Evolutionary conservation across 2,797 vertebrate genomes (phyloP).

Genomic region (Enteromius argenteus): DNA sequence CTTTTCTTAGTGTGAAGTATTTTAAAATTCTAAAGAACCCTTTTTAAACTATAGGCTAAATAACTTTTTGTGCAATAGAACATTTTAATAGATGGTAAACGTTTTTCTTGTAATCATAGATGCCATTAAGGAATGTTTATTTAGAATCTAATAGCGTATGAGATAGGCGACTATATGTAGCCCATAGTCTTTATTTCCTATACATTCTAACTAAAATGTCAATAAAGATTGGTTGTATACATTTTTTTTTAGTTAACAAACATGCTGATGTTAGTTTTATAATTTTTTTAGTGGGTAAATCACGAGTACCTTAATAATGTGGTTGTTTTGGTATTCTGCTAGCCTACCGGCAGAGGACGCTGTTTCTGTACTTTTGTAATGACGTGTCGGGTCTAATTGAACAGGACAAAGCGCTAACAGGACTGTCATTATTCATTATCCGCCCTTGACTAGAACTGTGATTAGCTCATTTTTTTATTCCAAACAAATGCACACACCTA

Average conservation of each 20-base stretch:
- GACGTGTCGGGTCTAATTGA: background rate
- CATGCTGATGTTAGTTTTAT: background rate
- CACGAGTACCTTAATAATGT: background rate
- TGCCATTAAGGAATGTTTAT: background rate
- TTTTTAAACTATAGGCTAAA: background rate
- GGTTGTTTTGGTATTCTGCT: background rate
- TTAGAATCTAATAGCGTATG: background rate
- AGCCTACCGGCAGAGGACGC: background rate
- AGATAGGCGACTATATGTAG: background rate
- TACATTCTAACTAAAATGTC: background rate
- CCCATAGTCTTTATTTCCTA: background rate
- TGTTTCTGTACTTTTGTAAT: slow-evolving; percentile 9
- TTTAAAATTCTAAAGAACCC: background rate
- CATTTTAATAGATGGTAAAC: background rate
- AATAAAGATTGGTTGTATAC: background rate
- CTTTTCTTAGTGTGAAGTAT: background rate
- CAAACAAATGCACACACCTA: slow-evolving; percentile 10
- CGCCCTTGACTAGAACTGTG: background rate
- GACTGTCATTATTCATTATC: slow-evolving; percentile 26
- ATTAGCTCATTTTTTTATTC: slow-evolving; percentile 12
- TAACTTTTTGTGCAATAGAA: background rate
- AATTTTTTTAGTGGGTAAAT: background rate
- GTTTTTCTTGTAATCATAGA: background rate
- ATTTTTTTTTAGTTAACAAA: background rate
- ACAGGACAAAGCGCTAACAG: background rate